Conservation (phyloP, 2,797 vertebrate genomes). For the Otus scops region DNA sequence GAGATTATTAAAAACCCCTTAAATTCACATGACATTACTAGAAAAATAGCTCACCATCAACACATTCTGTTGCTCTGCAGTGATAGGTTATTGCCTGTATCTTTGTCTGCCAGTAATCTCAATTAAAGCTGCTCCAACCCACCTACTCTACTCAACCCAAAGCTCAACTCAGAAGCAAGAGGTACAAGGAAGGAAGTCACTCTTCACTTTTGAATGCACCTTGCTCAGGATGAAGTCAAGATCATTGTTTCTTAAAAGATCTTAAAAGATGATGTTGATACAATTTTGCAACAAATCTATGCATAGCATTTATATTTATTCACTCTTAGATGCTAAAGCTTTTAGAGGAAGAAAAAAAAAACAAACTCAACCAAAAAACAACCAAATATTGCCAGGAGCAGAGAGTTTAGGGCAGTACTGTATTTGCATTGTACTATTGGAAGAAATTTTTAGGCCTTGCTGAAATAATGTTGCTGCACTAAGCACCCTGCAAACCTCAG, state of each 20-base stretch:
- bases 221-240: background rate
- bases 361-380: background rate
- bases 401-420: background rate
- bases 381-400: background rate
- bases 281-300: background rate
- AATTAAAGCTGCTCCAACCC: background rate
- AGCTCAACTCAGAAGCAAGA: background rate
- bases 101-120: background rate
- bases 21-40: background rate
- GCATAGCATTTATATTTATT: background rate
- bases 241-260: background rate
- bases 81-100: background rate
- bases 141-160: background rate
- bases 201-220: background rate
- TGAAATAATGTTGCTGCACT: background rate
- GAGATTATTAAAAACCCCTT: background rate
- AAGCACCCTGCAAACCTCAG: background rate
- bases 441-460: background rate
- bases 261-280: background rate
- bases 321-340: fast-evolving
- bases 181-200: background rate
- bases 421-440: background rate
- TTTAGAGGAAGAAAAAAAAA: background rate
- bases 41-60: background rate
- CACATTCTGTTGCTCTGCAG: background rate